phyloP scores from a whole-genome alignment of 2,888 invertebrate genomes.

The Heteropelma amictum region DNA sequence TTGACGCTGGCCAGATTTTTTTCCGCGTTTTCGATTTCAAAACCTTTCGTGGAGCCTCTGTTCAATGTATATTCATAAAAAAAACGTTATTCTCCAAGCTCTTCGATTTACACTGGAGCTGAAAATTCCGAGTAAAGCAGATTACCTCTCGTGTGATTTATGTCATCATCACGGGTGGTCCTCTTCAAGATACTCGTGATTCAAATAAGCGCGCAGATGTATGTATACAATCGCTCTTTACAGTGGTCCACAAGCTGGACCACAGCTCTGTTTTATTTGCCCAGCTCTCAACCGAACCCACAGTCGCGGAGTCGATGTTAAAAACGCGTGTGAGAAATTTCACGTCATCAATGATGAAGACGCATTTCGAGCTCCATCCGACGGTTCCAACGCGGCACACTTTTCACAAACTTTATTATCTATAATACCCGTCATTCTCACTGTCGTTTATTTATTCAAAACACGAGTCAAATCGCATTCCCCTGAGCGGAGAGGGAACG shows the following conservation, averaged over 20 bases:
- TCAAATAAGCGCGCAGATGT: neutral
- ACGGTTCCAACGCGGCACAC: neutral
- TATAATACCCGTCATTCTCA: too few species aligned
- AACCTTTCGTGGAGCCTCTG: too few species aligned
- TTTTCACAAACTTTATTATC: too few species aligned
- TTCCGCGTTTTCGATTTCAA: too few species aligned
- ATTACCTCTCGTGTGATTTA: constrained; percentile 45
- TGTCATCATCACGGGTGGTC: constrained; percentile 43
- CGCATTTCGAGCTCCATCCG: neutral
- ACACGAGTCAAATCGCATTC: too few species aligned
- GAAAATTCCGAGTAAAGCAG: constrained; percentile 21
- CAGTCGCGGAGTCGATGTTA: neutral
- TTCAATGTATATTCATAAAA: too few species aligned
- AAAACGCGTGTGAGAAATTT: constrained; percentile 12
- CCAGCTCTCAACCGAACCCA: too few species aligned
- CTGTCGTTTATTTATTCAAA: too few species aligned
- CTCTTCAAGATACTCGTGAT: neutral
- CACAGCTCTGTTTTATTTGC: constrained; percentile 44
- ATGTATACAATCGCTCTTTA: neutral
- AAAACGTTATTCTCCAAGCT: too few species aligned
- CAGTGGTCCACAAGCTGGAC: constrained; percentile 8
- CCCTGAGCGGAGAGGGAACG: too few species aligned
- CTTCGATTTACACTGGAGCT: neutral
- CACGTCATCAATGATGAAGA: neutral
- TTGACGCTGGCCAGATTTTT: too few species aligned